phyloP scores from a whole-genome alignment of 2,113 vertebrate species.

The Calyptomena viridis region DNA sequence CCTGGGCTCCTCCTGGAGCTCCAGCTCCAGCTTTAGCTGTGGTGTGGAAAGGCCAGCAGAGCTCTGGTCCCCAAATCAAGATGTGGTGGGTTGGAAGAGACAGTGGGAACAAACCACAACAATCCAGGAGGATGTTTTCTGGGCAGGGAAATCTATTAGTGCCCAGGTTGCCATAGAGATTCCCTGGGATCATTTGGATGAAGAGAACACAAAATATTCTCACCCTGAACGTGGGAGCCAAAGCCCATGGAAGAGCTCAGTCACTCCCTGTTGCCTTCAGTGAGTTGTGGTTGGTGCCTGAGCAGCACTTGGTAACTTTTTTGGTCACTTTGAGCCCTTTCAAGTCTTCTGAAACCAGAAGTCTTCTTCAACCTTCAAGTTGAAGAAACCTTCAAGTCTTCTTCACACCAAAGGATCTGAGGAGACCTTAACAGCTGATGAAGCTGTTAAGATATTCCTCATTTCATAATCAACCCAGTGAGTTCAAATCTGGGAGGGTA shows the following conservation, averaged over 20 bases:
- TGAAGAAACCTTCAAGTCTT: too few species aligned
- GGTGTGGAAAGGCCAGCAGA: background rate
- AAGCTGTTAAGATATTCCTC: too few species aligned
- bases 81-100: background rate
- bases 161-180: slow-evolving; percentile 41
- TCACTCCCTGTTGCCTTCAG: background rate
- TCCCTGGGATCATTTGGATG: background rate
- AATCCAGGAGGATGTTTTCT: background rate
- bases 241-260: background rate
- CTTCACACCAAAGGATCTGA: too few species aligned
- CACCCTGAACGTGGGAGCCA: accelerated
- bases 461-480: background rate
- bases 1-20: background rate
- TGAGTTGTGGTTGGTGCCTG: background rate
- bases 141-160: background rate
- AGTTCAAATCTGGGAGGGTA: background rate
- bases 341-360: background rate
- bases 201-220: background rate
- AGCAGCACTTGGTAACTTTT: background rate
- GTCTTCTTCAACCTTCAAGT: too few species aligned
- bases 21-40: background rate
- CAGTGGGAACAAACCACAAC: background rate
- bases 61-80: background rate
- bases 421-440: too few species aligned
- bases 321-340: background rate